Percentiles rank a stretch among this genome's conserved stretches.
phyloP scores from a whole-genome alignment of 2,113 vertebrate species.

The Dicerorhinus sumatrensis region DNA sequence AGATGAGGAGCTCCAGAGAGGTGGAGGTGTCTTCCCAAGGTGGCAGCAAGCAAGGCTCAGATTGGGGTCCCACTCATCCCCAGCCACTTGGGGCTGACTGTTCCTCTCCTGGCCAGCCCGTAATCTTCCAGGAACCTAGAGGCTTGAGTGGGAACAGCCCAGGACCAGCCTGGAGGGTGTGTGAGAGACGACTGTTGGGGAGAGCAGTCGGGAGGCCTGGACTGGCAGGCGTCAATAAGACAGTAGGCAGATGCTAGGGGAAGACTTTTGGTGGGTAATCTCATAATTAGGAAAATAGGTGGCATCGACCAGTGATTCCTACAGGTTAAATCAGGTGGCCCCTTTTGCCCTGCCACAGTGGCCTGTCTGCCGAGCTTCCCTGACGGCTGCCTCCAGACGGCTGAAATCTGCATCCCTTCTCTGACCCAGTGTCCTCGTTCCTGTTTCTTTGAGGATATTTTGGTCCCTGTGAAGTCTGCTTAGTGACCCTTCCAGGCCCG shows the following conservation, averaged over 20 bases:
- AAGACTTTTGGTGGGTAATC: not conserved
- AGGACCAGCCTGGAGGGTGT: rapidly evolving
- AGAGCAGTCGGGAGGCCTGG: not conserved
- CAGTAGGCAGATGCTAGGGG: not conserved
- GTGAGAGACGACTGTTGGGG: not conserved
- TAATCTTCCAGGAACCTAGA: not conserved
- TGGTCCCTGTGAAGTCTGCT: not conserved
- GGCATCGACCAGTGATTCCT: not conserved
- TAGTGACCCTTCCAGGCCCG: not conserved
- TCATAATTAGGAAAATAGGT: slow-evolving; percentile 45
- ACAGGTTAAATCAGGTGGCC: not conserved
- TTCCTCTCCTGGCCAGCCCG: not conserved
- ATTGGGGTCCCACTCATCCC: not conserved
- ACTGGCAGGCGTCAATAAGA: not conserved
- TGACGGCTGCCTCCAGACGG: not conserved
- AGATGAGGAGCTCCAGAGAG: not conserved
- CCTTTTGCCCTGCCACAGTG: not conserved
- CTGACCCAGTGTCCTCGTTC: not conserved
- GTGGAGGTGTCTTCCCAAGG: not conserved
- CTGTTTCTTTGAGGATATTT: not conserved
- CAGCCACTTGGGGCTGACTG: not conserved
- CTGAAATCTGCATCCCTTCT: not conserved
- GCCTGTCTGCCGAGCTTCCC: not conserved
- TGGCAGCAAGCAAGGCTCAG: not conserved
- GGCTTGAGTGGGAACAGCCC: not conserved